Evolutionary conservation across 2,888 invertebrate genomes (phyloP).

Genomic region (Hydraecia micacea): DNA sequence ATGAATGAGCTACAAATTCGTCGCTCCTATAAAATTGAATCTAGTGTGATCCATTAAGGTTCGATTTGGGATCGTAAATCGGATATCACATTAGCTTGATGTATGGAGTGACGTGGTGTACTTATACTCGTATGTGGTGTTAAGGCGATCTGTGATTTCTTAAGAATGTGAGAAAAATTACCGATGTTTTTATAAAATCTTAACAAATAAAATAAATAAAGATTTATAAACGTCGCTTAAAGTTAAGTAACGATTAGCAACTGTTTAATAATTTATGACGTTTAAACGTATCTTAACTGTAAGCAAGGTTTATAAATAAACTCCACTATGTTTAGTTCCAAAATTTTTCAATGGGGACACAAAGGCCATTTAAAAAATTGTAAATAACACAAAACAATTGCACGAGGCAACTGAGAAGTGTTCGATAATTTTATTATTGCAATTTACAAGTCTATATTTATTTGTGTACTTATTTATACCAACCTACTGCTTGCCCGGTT

Average conservation of each 20-base stretch:
- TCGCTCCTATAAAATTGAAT: slow-evolving; percentile 74
- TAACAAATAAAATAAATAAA: background rate
- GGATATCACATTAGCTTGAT: slow-evolving; percentile 84
- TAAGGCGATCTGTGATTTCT: slow-evolving; percentile 70
- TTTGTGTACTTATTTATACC: no score
- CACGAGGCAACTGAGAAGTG: background rate
- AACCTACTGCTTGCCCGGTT: no score
- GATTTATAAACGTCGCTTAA: no score
- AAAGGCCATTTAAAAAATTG: background rate
- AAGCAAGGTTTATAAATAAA: no score
- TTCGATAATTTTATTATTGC: background rate
- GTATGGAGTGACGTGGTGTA: slow-evolving; percentile 79
- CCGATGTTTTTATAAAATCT: background rate
- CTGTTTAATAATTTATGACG: no score
- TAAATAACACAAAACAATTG: background rate
- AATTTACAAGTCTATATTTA: background rate
- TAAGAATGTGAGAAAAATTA: background rate
- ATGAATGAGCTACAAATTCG: slow-evolving; percentile 60
- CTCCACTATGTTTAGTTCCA: background rate
- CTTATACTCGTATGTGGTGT: slow-evolving; percentile 74
- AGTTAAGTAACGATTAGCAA: no score
- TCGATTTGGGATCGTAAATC: slow-evolving; percentile 82
- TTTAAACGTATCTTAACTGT: no score
- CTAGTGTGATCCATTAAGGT: slow-evolving; percentile 77
- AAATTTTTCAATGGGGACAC: background rate